phyloP scores from a whole-genome alignment of 2,888 invertebrate species.

The Cloeon dipterum region DNA sequence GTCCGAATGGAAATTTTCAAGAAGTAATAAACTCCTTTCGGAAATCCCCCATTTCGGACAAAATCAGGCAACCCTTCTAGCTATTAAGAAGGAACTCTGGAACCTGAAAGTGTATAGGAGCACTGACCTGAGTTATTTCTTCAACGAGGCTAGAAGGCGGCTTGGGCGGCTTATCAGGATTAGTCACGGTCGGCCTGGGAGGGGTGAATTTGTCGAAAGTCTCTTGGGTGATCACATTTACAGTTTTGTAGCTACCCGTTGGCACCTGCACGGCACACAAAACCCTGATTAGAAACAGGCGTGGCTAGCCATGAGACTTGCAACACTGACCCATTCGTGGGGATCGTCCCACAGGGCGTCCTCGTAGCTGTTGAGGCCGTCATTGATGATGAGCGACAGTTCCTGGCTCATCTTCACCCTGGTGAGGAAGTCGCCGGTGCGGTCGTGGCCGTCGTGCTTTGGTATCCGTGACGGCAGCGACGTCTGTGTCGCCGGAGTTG shows the following conservation, averaged over 20 bases:
- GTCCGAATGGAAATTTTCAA: no score
- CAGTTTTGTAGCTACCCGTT: conserved; percentile 49
- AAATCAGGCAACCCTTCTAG: no score
- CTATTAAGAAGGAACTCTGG: no score
- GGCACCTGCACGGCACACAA: conserved; percentile 7
- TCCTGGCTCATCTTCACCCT: conserved; percentile 89
- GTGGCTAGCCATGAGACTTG: no score
- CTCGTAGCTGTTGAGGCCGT: conserved; percentile 90
- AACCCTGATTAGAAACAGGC: not conserved
- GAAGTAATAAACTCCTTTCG: no score
- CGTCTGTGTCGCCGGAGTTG: conserved; percentile 2
- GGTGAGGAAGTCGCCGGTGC: conserved; percentile 72
- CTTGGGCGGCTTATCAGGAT: conserved; percentile 62
- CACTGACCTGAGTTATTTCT: no score
- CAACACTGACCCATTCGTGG: conserved; percentile 24
- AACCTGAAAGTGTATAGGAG: no score
- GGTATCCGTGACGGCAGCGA: conserved; percentile 24
- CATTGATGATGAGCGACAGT: conserved; percentile 83
- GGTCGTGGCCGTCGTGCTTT: conserved; percentile 75
- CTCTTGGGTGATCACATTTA: conserved; percentile 70
- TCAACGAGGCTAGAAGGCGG: conserved; percentile 42
- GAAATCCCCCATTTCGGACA: no score
- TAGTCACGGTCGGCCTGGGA: conserved; percentile 34
- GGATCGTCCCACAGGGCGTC: conserved; percentile 70
- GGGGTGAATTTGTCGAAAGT: conserved; percentile 61